Conservation (phyloP, 2,113 vertebrate species). For the Silurus asotus region DNA sequence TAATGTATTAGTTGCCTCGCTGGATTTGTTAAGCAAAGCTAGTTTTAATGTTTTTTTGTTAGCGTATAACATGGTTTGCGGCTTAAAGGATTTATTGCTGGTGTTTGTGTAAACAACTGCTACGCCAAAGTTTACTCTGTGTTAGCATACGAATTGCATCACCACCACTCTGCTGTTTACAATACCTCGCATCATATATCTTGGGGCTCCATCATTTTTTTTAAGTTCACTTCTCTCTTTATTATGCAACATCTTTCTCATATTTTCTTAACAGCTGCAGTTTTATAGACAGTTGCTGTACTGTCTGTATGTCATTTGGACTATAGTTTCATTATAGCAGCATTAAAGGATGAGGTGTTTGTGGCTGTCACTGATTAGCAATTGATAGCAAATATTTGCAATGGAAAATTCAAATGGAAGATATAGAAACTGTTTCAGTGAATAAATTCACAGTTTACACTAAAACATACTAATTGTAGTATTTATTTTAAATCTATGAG, state of each 20-base stretch:
- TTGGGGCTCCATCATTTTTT: background rate
- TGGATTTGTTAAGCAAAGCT: background rate
- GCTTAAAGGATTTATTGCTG: conserved; percentile 5
- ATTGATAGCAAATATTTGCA: conserved; percentile 16
- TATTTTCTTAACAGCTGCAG: background rate
- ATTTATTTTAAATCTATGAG: background rate
- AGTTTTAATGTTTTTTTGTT: conserved; percentile 23
- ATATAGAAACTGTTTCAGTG: conserved; percentile 40
- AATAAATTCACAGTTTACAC: conserved; percentile 56
- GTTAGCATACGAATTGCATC: conserved; percentile 14
- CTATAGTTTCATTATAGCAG: conserved; percentile 24
- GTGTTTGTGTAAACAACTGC: conserved; percentile 9
- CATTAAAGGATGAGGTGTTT: conserved; percentile 15
- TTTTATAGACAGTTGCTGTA: background rate
- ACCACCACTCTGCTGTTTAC: conserved; percentile 39
- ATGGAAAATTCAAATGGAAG: background rate
- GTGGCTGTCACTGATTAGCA: conserved; percentile 33
- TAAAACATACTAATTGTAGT: background rate
- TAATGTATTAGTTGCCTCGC: background rate
- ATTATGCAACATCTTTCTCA: background rate
- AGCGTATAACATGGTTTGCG: background rate
- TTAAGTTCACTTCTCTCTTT: conserved; percentile 14
- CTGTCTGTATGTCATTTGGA: conserved; percentile 5
- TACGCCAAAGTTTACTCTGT: conserved; percentile 36
- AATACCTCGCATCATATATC: conserved; percentile 28